Evolutionary conservation across 2,888 invertebrate species (phyloP).

Genomic region (Lampropteryx suffumata): DNA sequence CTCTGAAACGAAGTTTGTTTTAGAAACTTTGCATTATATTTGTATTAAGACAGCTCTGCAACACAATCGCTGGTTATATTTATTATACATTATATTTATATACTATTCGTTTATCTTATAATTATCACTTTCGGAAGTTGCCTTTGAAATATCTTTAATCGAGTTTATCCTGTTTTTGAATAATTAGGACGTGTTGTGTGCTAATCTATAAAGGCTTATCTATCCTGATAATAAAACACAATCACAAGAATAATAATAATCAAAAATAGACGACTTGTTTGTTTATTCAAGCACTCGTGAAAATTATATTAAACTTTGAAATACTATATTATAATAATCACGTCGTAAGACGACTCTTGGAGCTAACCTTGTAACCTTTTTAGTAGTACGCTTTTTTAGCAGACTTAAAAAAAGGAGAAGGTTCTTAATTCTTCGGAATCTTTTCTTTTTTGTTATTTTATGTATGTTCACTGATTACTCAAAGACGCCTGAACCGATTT

Average conservation of each 20-base stretch:
- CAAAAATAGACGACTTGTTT: constrained; percentile 10
- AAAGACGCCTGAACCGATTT: too few species aligned
- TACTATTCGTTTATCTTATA: too few species aligned
- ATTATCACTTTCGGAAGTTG: constrained; percentile 9
- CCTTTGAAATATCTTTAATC: constrained; percentile 2
- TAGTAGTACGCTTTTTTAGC: too few species aligned
- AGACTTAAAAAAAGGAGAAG: too few species aligned
- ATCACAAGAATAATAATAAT: constrained; percentile 8
- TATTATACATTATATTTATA: too few species aligned
- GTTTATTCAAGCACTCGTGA: constrained; percentile 8
- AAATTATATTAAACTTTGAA: constrained; percentile 1
- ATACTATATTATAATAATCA: background rate
- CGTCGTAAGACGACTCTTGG: background rate
- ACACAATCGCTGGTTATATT: too few species aligned
- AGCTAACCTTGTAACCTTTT: background rate
- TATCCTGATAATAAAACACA: constrained; percentile 4
- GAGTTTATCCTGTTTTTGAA: background rate
- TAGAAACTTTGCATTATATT: too few species aligned
- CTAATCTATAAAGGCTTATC: constrained; percentile 2
- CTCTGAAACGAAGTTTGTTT: too few species aligned
- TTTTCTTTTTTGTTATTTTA: too few species aligned
- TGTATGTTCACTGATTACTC: too few species aligned
- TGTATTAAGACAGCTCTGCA: too few species aligned
- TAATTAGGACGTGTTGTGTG: constrained; percentile 6
- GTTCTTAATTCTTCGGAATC: too few species aligned